These are phyloP conservation scores for Tricholaema leucomelas DNA, from an alignment of 2,113 vertebrate species.

Conservation along the genomic window DNA sequence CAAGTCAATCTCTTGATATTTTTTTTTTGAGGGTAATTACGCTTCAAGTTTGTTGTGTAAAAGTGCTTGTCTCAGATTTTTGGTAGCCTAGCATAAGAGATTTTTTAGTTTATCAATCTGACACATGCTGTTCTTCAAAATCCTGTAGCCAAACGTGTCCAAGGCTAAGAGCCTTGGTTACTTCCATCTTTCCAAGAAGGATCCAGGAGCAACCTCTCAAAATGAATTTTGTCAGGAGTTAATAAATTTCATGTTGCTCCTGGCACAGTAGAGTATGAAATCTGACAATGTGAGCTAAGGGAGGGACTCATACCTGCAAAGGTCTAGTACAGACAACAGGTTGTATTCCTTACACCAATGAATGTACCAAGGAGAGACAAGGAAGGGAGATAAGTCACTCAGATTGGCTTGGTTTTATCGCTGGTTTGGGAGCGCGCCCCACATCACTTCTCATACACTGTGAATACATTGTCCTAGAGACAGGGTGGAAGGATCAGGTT, in stretches of 20 bases:
- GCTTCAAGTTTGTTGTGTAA: not conserved
- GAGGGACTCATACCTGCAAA: not conserved
- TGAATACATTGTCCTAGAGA: not conserved
- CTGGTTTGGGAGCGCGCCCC: not conserved
- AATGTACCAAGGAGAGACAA: not conserved
- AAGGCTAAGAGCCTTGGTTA: not conserved
- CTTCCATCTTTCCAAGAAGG: not conserved
- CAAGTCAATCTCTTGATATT: not conserved
- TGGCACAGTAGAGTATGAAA: not conserved
- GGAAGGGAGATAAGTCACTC: not conserved
- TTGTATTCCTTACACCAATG: not conserved
- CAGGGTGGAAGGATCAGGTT: not conserved
- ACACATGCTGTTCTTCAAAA: not conserved
- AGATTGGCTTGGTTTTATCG: not conserved
- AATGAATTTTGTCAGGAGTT: not conserved
- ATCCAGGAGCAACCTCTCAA: not conserved
- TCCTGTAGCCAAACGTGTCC: not conserved
- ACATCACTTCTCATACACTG: not conserved
- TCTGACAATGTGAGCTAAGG: not conserved
- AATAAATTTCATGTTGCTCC: not conserved
- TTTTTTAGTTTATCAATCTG: not conserved
- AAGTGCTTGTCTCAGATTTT: not conserved
- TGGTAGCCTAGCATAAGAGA: fast-evolving
- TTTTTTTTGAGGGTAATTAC: not conserved
- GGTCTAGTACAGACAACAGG: not conserved